Evolutionary conservation across 1,140 invertebrate species (phyloP).

Genomic region (Leptinotarsa lineolata): DNA sequence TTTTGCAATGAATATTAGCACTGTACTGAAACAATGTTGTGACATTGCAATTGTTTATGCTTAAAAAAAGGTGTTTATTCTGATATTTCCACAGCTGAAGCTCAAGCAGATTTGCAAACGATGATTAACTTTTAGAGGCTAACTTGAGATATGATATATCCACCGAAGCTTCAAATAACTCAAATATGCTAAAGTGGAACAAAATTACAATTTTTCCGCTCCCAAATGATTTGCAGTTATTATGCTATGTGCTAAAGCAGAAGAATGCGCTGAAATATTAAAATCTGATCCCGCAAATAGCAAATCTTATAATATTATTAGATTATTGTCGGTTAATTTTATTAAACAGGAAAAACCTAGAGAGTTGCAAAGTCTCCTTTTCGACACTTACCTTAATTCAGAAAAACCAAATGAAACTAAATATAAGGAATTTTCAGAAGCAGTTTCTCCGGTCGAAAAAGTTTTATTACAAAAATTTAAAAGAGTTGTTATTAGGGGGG

Average conservation of each 20-base stretch:
- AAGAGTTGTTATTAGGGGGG: conserved; percentile 31
- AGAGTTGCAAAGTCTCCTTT: conserved; percentile 32
- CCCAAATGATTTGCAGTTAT: conserved; percentile 37
- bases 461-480: conserved; percentile 16
- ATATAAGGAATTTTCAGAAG: conserved; percentile 37
- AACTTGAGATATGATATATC: background rate
- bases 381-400: background rate
- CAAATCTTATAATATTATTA: conserved; percentile 7
- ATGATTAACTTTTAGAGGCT: conserved; percentile 6
- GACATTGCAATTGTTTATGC: no score
- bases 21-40: no score
- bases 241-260: background rate
- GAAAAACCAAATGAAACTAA: background rate
- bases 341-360: conserved; percentile 35
- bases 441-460: conserved; percentile 31
- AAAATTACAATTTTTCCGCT: conserved; percentile 42
- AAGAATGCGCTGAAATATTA: background rate
- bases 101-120: conserved; percentile 25
- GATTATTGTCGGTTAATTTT: conserved; percentile 33
- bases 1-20: no score
- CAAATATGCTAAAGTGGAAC: background rate
- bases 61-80: no score
- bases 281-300: background rate
- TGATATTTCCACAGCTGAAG: conserved; percentile 12
- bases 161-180: no score